A percentile compares a stretch with the other conserved stretches of the same genome.
Conservation (phyloP, 2,797 vertebrate genomes). For the Danio albolineatus region DNA sequence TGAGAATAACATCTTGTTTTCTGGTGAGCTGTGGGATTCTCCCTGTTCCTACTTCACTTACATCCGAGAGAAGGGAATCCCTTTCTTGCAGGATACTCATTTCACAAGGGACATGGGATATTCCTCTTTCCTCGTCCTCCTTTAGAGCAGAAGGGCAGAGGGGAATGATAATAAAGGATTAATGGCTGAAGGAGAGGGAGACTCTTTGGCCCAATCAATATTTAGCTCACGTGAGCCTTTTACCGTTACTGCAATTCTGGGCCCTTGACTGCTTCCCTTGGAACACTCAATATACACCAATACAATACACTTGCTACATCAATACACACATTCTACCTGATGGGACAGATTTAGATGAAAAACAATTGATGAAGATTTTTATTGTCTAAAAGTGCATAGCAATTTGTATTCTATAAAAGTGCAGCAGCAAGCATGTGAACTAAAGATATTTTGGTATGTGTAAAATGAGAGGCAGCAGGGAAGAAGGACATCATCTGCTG, state of each 20-base stretch:
- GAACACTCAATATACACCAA: not conserved
- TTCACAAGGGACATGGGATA: not conserved
- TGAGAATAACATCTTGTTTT: not conserved
- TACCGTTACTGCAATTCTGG: constrained; percentile 24
- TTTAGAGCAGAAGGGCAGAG: not conserved
- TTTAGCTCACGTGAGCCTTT: constrained; percentile 16
- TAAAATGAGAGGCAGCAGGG: too few species aligned
- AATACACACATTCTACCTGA: not conserved
- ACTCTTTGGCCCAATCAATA: constrained; percentile 7
- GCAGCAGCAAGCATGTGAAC: too few species aligned
- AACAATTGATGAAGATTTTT: too few species aligned
- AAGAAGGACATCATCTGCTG: too few species aligned
- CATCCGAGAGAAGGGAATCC: not conserved
- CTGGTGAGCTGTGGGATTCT: not conserved
- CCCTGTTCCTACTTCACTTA: not conserved
- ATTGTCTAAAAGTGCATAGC: too few species aligned
- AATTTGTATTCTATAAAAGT: too few species aligned
- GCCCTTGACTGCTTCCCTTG: constrained; percentile 43
- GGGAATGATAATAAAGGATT: constrained; percentile 6
- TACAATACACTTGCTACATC: not conserved
- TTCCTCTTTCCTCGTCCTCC: constrained; percentile 3
- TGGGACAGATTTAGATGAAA: not conserved
- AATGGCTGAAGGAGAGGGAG: not conserved
- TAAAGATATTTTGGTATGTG: too few species aligned
- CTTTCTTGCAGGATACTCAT: not conserved